These are phyloP conservation scores for Dendrocopos noguchii DNA, from an alignment of 2,113 vertebrate genomes.

Conservation along the genomic window DNA sequence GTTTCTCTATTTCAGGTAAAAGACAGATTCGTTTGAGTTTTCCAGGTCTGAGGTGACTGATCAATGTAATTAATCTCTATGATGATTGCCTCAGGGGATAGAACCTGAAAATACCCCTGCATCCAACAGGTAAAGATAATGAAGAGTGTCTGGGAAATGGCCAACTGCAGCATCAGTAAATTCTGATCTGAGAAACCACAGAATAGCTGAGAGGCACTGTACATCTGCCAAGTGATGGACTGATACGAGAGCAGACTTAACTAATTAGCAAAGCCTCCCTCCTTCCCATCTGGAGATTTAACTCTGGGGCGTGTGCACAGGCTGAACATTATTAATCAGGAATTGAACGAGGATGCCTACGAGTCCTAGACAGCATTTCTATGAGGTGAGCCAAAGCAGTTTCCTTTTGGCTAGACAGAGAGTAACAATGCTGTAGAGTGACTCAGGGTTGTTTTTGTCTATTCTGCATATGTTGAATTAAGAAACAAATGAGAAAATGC, in stretches of 20 bases:
- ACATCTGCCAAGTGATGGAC: slow-evolving; percentile 7
- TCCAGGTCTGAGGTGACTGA: neutral
- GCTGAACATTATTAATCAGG: neutral
- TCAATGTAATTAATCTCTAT: neutral
- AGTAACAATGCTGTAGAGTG: neutral
- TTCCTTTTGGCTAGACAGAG: slow-evolving; percentile 7
- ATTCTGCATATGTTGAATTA: neutral
- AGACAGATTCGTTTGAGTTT: neutral
- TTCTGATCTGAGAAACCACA: neutral
- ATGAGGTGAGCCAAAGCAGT: neutral
- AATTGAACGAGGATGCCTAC: neutral
- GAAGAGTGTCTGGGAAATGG: neutral
- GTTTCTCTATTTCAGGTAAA: neutral
- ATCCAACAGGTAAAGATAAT: neutral
- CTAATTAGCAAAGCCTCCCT: slow-evolving; percentile 39
- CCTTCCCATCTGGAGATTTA: slow-evolving; percentile 38
- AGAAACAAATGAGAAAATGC: neutral
- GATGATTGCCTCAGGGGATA: neutral
- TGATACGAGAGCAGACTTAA: neutral
- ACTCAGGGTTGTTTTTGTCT: neutral
- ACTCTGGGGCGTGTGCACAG: neutral
- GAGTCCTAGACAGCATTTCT: neutral
- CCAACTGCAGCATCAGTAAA: neutral
- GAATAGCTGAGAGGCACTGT: neutral
- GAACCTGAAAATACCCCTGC: neutral